These are phyloP conservation scores for Calycopis cecrops DNA, from an alignment of 1,140 invertebrate species.

Conservation along the genomic window DNA sequence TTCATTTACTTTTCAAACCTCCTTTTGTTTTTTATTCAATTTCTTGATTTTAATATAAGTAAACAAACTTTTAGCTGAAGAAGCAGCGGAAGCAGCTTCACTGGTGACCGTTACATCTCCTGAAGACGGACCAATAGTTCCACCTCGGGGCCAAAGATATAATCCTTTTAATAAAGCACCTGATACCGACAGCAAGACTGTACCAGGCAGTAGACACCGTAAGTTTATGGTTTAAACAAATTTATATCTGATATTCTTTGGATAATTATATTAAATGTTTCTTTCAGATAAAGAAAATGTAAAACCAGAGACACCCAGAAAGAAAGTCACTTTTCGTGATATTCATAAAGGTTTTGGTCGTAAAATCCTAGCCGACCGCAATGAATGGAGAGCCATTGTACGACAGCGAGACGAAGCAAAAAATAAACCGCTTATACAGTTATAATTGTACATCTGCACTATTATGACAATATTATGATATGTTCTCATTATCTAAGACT, in stretches of 20 bases:
- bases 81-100: slow-evolving; percentile 52
- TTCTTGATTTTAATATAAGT: neutral
- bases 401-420: slow-evolving; percentile 21
- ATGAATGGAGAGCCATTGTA: slow-evolving; percentile 75
- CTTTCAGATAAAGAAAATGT: slow-evolving; percentile 59
- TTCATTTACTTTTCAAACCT: too few relatives aligned
- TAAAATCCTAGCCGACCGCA: slow-evolving; percentile 80
- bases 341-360: slow-evolving; percentile 82
- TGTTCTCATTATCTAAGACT: too few relatives aligned
- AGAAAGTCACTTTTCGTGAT: slow-evolving; percentile 81
- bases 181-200: slow-evolving; percentile 46
- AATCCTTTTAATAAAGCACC: slow-evolving; percentile 67
- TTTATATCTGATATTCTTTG: neutral
- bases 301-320: slow-evolving; percentile 63
- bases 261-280: neutral
- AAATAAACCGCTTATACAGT: slow-evolving; percentile 41
- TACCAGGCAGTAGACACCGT: slow-evolving; percentile 61
- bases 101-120: slow-evolving; percentile 41
- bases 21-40: too few relatives aligned
- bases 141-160: slow-evolving; percentile 62
- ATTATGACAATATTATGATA: too few relatives aligned
- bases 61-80: slow-evolving; percentile 38
- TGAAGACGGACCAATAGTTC: slow-evolving; percentile 57
- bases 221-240: slow-evolving; percentile 25
- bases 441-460: slow-evolving; percentile 15